Percentiles rank a stretch among this genome's conserved stretches.
Evolutionary conservation across 2,888 invertebrate species (phyloP).

Genomic region (Neoaliturus tenellus): DNA sequence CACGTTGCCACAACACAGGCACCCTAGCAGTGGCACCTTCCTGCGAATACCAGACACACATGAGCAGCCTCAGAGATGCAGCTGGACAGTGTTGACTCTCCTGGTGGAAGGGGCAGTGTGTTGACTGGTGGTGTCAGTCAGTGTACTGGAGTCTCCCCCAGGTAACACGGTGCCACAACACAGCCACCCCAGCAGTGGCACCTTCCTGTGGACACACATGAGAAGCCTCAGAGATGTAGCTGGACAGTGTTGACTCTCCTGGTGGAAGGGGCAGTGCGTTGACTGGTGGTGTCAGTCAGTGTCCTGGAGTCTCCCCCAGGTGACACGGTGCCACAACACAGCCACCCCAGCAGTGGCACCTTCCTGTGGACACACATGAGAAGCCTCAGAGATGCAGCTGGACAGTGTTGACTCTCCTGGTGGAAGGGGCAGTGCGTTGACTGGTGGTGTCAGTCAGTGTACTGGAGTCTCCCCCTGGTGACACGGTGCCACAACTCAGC

Average conservation of each 20-base stretch:
- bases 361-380: conserved; percentile 57
- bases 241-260: conserved; percentile 50
- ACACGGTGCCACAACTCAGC: conserved; percentile 60
- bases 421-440: conserved; percentile 39
- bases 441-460: conserved; percentile 64
- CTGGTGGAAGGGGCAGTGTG: conserved; percentile 37
- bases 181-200: conserved; percentile 62
- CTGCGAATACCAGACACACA: conserved; percentile 53
- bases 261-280: conserved; percentile 41
- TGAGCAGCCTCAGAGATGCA: conserved; percentile 52
- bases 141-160: conserved; percentile 61
- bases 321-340: conserved; percentile 60
- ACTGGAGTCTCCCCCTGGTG: conserved; percentile 59
- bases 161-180: conserved; percentile 58
- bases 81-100: conserved; percentile 51
- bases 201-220: conserved; percentile 58
- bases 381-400: conserved; percentile 39
- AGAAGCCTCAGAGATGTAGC: conserved; percentile 45
- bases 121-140: conserved; percentile 62
- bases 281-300: conserved; percentile 62
- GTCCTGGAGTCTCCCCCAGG: conserved; percentile 61
- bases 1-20: conserved; percentile 61
- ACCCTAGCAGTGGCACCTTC: conserved; percentile 62
- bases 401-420: conserved; percentile 46
- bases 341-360: conserved; percentile 63